These are phyloP conservation scores for Clarias magur DNA, from an alignment of 2,113 vertebrate genomes.

Conservation along the genomic window DNA sequence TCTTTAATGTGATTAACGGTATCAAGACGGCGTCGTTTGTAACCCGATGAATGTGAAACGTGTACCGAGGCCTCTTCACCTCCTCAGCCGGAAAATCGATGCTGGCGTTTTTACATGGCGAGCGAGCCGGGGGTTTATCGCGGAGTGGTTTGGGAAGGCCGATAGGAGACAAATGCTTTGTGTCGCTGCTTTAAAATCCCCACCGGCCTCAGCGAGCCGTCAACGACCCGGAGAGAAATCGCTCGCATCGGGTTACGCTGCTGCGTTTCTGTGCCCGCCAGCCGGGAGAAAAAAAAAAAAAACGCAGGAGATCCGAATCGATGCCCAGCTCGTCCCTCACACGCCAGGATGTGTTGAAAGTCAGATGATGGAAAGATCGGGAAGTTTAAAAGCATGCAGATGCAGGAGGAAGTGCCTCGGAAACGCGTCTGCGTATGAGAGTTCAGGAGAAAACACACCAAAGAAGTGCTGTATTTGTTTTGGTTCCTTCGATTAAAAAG, in stretches of 20 bases:
- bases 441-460: background rate
- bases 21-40: background rate
- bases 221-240: slow-evolving; percentile 18
- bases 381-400: background rate
- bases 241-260: background rate
- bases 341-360: background rate
- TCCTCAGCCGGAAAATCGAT: slow-evolving; percentile 4
- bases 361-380: background rate
- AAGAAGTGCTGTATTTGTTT: background rate
- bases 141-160: background rate
- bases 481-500: background rate
- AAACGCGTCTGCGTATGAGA: background rate
- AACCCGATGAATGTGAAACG: slow-evolving; percentile 5
- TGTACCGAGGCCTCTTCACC: slow-evolving; percentile 1
- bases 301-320: slow-evolving; percentile 12
- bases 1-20: background rate
- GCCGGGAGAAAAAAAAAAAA: no score
- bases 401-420: background rate
- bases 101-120: slow-evolving; percentile 11
- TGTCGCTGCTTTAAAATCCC: slow-evolving; percentile 15
- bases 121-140: background rate
- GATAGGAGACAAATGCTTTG: slow-evolving; percentile 20
- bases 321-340: background rate
- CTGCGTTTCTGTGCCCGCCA: background rate
- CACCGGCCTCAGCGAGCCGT: slow-evolving; percentile 3